phyloP scores from a whole-genome alignment of 2,797 vertebrate genomes.

The Labeo calbasu region DNA sequence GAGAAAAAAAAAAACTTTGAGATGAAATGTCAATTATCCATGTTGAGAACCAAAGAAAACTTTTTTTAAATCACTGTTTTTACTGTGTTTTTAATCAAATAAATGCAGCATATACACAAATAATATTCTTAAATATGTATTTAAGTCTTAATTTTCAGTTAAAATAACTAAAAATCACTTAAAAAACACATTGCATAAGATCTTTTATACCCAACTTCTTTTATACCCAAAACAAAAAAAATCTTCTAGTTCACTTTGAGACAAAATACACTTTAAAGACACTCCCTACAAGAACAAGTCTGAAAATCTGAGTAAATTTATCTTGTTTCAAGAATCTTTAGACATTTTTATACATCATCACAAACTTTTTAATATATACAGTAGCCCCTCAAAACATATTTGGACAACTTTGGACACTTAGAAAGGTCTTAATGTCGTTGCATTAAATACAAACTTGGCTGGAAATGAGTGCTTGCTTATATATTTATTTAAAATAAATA shows the following conservation, averaged over 20 bases:
- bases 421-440: not conserved
- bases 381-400: not conserved
- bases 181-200: too few relatives aligned
- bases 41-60: too few relatives aligned
- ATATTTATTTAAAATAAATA: not conserved
- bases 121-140: not conserved
- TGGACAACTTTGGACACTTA: not conserved
- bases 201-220: not conserved
- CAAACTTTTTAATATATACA: not conserved
- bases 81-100: too few relatives aligned
- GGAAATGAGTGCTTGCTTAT: not conserved
- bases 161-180: too few relatives aligned
- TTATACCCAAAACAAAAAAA: too few relatives aligned
- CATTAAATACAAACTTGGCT: not conserved
- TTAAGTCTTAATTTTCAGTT: not conserved
- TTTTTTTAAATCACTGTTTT: too few relatives aligned
- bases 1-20: too few relatives aligned
- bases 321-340: not conserved
- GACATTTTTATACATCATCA: not conserved
- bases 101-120: not conserved
- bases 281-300: not conserved
- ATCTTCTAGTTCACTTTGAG: too few relatives aligned
- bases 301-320: not conserved
- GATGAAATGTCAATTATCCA: too few relatives aligned
- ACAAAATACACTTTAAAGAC: not conserved